Evolutionary conservation across 2,113 vertebrate genomes (phyloP).

Genomic region (Glaucomys volans): DNA sequence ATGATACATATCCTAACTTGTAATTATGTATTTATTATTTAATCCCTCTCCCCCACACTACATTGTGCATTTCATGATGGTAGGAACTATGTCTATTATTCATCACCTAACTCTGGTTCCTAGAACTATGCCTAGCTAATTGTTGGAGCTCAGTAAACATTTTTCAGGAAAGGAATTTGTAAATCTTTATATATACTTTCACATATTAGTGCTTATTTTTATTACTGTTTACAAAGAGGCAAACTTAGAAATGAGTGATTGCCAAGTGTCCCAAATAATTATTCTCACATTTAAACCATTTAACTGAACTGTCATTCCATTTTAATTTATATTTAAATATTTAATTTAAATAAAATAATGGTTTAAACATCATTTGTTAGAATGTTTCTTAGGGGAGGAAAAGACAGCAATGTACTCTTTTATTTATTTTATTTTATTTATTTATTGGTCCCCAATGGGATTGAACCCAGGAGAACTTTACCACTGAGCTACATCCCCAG

Average conservation of each 20-base stretch:
- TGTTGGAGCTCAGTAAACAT: not conserved
- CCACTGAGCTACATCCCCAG: no score
- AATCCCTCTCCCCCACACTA: not conserved
- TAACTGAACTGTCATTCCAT: not conserved
- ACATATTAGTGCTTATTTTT: conserved; percentile 5
- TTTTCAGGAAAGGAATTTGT: conserved; percentile 15
- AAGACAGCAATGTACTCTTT: not conserved
- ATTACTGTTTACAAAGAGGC: not conserved
- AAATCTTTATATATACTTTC: not conserved
- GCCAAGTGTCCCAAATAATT: not conserved
- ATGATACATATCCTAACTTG: not conserved
- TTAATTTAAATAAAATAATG: conserved; percentile 47
- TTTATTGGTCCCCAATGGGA: no score
- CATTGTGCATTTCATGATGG: not conserved
- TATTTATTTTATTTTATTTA: no score
- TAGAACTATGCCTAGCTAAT: not conserved
- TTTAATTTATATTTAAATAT: conserved; percentile 44
- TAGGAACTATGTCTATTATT: not conserved
- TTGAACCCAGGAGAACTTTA: no score
- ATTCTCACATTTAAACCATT: conserved; percentile 19
- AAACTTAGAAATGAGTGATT: not conserved
- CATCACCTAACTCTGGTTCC: not conserved
- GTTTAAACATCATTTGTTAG: not conserved
- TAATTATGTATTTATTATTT: not conserved
- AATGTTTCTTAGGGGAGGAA: not conserved